Percentiles rank a stretch among this genome's conserved stretches.
These are phyloP conservation scores for Ganaspis brasiliensis DNA, from an alignment of 2,888 invertebrate genomes.

Conservation along the genomic window DNA sequence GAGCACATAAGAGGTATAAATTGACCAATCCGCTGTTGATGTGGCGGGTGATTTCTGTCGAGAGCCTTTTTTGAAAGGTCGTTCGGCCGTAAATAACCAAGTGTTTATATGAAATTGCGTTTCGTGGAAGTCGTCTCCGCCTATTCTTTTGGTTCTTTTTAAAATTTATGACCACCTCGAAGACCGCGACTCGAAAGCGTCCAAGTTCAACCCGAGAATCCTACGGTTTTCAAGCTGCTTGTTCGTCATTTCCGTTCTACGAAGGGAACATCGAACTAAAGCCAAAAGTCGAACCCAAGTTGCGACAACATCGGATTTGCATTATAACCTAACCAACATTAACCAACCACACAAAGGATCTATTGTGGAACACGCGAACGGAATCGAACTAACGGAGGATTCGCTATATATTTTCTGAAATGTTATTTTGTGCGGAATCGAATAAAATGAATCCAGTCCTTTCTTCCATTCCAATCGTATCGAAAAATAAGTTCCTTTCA, in stretches of 20 bases:
- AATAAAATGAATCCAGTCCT: constrained; percentile 33
- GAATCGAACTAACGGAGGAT: constrained; percentile 39
- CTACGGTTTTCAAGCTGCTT: constrained; percentile 30
- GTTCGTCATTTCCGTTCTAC: constrained; percentile 42
- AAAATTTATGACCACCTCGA: constrained; percentile 69
- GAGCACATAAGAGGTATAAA: constrained; percentile 47
- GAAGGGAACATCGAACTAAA: constrained; percentile 40
- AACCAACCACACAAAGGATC: constrained; percentile 42
- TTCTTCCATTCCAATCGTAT: constrained; percentile 16
- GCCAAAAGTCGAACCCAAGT: constrained; percentile 28
- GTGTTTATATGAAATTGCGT: constrained; percentile 73
- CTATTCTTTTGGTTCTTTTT: constrained; percentile 58
- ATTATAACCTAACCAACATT: constrained; percentile 44
- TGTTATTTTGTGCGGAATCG: constrained; percentile 30
- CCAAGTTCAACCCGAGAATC: constrained; percentile 47
- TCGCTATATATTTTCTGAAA: constrained; percentile 31
- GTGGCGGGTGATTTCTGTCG: constrained; percentile 49
- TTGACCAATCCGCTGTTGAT: constrained; percentile 52
- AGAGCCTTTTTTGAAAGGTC: constrained; percentile 54
- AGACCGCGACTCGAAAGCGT: constrained; percentile 54
- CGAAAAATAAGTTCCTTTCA: background rate
- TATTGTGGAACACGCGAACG: constrained; percentile 39
- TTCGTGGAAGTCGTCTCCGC: constrained; percentile 69
- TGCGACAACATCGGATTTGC: constrained; percentile 43
- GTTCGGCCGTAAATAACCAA: constrained; percentile 70